Base-by-base conservation (phyloP, 2,113 vertebrate species). In the Petroica traversi region DNA sequence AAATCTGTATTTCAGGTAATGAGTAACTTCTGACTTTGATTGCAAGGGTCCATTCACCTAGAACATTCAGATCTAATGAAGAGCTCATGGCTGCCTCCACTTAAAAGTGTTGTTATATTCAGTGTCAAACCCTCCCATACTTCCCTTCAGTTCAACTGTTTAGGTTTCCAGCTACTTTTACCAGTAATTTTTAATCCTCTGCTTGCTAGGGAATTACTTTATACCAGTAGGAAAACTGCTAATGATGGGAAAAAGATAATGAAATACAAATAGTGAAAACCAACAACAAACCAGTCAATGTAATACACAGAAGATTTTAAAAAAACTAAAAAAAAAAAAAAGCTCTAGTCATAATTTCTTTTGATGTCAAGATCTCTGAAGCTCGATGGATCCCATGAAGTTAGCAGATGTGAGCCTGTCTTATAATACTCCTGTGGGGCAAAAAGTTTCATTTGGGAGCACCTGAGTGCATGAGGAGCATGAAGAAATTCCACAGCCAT, bases 351-450 rank as follows among this genome's bases (percentile, higher is more conserved):
- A 38, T 5, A 72, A 19, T 61, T 62, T 55, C 8, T 83, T 51
- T 75, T 10, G 3, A 26, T 45, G 86, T 79, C 52, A 45, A 54
- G 58, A 63, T 4, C 4, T 52, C 58, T 95, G 23, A 16, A 18
- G 33, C 54, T 83, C 0, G 0, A 41, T 34, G 18, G 52, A 26
- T 12, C 11, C 31, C 20, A 9, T 52, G 11, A 40, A 7, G 12
- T 59, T 25, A 64, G 52, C 23, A 80, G 55, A 64, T 41, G 17
- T 26, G 67, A 87, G 20, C 7, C 45, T 46, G 4, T 23, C 63
- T 86, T 51, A 31, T 31, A n/a, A 17, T 11, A 72, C 8, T 17
- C 46, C 25, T 14, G 11, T 29, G 48, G 72, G 33, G 48, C 43
- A 89, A 43, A 52, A 63, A 16, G 51, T 22, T 25, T 67, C 59